phyloP scores from a whole-genome alignment of 2,888 invertebrate genomes.

The Neoaliturus tenellus region DNA sequence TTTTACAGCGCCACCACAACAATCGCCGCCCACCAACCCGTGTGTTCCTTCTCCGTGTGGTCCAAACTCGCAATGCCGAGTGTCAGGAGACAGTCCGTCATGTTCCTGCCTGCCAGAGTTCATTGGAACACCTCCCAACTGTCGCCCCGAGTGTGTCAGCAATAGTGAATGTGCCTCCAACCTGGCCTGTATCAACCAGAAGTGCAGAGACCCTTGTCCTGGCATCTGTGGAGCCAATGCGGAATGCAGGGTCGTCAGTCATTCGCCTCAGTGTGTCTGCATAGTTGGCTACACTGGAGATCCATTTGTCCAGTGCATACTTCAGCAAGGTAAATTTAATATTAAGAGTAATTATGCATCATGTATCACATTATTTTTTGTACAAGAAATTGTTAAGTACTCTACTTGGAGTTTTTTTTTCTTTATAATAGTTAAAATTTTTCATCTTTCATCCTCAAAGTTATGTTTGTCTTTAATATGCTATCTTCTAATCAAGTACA shows the following conservation, averaged over 20 bases:
- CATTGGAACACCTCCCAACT: slow-evolving; percentile 82
- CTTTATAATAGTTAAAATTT: no score
- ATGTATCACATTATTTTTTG: no score
- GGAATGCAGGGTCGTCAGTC: slow-evolving; percentile 84
- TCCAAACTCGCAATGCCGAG: slow-evolving; percentile 79
- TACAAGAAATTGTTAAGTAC: no score
- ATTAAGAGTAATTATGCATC: no score
- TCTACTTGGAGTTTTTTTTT: no score
- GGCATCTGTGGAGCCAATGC: slow-evolving; percentile 81
- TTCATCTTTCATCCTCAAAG: no score
- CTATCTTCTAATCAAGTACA: no score
- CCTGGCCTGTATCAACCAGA: slow-evolving; percentile 82
- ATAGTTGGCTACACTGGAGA: slow-evolving; percentile 79
- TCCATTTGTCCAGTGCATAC: slow-evolving; percentile 78
- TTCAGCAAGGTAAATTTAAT: slow-evolving; percentile 70
- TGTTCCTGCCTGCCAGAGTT: slow-evolving; percentile 83
- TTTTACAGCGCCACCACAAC: slow-evolving; percentile 50
- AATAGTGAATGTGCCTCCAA: slow-evolving; percentile 83
- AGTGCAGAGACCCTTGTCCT: slow-evolving; percentile 84
- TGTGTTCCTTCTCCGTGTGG: slow-evolving; percentile 83
- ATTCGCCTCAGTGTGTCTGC: slow-evolving; percentile 82
- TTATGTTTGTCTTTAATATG: no score
- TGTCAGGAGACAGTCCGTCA: slow-evolving; percentile 78
- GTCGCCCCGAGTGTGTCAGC: slow-evolving; percentile 84
- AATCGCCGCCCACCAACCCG: slow-evolving; percentile 71